Evolutionary conservation across 2,797 vertebrate genomes (phyloP).

Genomic region (Typhlichthys subterraneus): DNA sequence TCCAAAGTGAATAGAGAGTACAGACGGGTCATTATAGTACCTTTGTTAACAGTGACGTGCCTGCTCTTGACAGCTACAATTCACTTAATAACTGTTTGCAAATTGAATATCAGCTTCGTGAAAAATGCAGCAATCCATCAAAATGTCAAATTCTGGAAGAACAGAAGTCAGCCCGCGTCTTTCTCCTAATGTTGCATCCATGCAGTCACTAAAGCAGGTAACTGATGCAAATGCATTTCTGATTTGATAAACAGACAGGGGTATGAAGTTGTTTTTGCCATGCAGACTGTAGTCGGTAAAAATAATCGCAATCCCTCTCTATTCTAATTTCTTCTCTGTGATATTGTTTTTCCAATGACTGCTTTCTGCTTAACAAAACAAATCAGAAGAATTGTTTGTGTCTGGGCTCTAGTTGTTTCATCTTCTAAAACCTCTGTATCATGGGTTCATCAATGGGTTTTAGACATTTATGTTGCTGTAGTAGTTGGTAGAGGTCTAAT

Average conservation of each 20-base stretch:
- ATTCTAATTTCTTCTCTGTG: conserved; percentile 57
- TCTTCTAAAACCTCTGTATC: conserved; percentile 47
- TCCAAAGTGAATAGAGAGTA: conserved; percentile 18
- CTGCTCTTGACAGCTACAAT: conserved; percentile 42
- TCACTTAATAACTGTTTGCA: conserved; percentile 43
- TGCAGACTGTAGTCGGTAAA: conserved; percentile 58
- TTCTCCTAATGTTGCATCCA: conserved; percentile 11
- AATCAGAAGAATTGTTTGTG: conserved; percentile 60
- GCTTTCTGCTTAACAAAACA: conserved; percentile 48
- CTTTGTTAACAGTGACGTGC: conserved; percentile 45
- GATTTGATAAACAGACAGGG: conserved; percentile 52
- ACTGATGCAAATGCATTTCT: conserved; percentile 55
- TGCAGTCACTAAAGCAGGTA: conserved; percentile 32
- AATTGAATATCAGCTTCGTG: conserved; percentile 31
- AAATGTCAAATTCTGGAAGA: conserved; percentile 52
- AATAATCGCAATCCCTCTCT: conserved; percentile 58
- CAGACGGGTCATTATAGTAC: conserved; percentile 30
- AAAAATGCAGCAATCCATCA: conserved; percentile 56
- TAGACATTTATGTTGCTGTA: conserved; percentile 33
- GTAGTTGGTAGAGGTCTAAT: conserved; percentile 22
- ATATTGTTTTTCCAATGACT: conserved; percentile 47
- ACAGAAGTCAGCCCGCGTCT: not conserved
- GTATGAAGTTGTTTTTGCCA: conserved; percentile 45
- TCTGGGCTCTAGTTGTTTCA: conserved; percentile 42
- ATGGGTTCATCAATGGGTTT: conserved; percentile 50